Evolutionary conservation across 2,888 invertebrate genomes (phyloP).

Genomic region (Tricholauxania praeusta): DNA sequence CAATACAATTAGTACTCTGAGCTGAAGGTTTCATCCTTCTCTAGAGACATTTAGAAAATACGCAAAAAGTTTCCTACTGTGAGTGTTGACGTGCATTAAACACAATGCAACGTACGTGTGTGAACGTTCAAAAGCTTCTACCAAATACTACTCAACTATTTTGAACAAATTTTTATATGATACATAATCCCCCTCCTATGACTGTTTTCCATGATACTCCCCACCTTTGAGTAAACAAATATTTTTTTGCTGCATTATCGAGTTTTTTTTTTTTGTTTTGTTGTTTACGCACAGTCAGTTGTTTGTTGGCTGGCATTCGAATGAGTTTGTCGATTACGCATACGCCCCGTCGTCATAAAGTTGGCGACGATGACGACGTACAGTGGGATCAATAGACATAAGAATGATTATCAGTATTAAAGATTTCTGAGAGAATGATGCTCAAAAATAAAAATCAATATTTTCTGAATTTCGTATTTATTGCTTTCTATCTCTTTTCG

Average conservation of each 20-base stretch:
- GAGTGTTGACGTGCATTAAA: constrained; percentile 14
- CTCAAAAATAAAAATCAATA: too few species aligned
- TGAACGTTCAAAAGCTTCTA: too few species aligned
- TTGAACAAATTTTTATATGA: background rate
- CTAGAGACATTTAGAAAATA: too few species aligned
- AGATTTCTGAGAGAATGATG: too few species aligned
- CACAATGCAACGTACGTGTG: background rate
- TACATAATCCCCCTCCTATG: constrained; percentile 4
- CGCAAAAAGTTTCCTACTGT: constrained; percentile 11
- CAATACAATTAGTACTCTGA: too few species aligned
- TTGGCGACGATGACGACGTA: background rate
- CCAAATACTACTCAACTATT: too few species aligned
- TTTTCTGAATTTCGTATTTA: too few species aligned
- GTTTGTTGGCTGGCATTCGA: background rate
- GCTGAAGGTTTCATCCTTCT: too few species aligned
- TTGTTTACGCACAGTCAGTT: background rate
- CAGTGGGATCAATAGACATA: too few species aligned
- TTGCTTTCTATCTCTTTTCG: too few species aligned
- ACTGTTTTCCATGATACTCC: background rate
- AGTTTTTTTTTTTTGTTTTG: background rate
- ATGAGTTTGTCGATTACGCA: constrained; percentile 20
- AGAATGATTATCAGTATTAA: too few species aligned
- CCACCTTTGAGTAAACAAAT: background rate
- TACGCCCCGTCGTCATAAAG: constrained; percentile 34
- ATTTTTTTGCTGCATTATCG: background rate